Evolutionary conservation across 2,797 vertebrate genomes (phyloP).

Genomic region (Sebastes trivittatus): DNA sequence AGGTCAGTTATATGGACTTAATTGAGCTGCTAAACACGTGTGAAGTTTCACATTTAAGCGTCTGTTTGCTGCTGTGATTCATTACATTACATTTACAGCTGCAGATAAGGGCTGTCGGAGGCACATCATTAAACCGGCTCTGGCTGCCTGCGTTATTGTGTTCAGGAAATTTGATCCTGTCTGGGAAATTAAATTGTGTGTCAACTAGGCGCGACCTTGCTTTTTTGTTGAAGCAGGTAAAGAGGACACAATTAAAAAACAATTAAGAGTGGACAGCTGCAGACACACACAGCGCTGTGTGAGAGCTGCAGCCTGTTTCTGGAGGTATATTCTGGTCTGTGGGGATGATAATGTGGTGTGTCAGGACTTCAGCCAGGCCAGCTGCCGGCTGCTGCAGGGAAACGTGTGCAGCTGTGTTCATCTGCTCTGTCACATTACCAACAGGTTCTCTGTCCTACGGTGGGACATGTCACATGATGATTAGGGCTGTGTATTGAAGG

Average conservation of each 20-base stretch:
- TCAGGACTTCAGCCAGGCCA: neutral
- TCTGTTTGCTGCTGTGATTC: neutral
- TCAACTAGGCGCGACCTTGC: neutral
- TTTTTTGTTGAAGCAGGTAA: neutral
- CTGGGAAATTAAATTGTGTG: conserved; percentile 19
- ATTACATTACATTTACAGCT: neutral
- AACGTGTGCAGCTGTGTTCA: conserved; percentile 25
- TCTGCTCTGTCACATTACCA: conserved; percentile 8
- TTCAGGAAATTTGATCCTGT: conserved; percentile 32
- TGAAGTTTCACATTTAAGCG: neutral
- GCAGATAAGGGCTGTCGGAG: neutral
- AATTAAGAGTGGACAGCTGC: conserved; percentile 2
- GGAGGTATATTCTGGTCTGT: neutral
- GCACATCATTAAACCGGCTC: neutral
- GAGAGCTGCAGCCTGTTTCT: neutral
- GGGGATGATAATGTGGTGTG: conserved; percentile 22
- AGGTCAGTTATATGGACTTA: too few relatives aligned
- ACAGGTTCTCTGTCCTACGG: conserved; percentile 1
- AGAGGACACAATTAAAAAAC: neutral
- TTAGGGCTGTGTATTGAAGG: too few relatives aligned
- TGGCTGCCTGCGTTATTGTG: neutral
- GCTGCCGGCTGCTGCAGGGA: conserved; percentile 7
- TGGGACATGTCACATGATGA: neutral
- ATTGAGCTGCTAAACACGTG: neutral
- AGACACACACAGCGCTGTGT: neutral